Base-by-base conservation (phyloP, 2,888 invertebrate species). In the Halictus ligatus region DNA sequence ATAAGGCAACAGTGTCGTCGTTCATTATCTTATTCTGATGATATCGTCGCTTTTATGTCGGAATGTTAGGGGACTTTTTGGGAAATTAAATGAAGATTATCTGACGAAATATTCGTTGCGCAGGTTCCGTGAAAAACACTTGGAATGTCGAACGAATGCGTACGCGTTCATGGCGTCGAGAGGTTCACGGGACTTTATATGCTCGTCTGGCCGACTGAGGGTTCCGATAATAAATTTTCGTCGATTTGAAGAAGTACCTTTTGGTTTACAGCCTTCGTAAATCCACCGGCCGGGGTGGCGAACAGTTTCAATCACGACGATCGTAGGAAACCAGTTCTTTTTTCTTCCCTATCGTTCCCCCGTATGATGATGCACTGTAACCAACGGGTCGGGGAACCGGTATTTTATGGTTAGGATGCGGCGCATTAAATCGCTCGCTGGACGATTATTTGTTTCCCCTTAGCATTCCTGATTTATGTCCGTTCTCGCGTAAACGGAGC, bases 401-500 rank as follows among this genome's bases (percentile, higher is more conserved):
- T 87, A 89, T 88, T 82, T 83, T 72, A 86, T 80, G 64, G 71
- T 71, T 75, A 85, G 83, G 81, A 84, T 86, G 76, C 84, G 54
- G 46, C 71, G 64, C 60, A 87, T 83, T 79, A 82, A 85, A 71
- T 81, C 58, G 71, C 73, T 81, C 69, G 54, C 71, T 60, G 79
- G 78, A 81, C 78, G 80, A 88, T 86, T 86, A 88, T 88, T 83
- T 86, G 86, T 86, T 86, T 88, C 79, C 86, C 58, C 84, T 84
- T 78, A 40, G 71, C 58, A 80, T 74, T 40, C 73, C 69, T 76
- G 81, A 80, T 83, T 85, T 80, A 84, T 71, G 71, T 71, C 60
- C 80, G 78, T 58, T 40, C 75, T 18, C 64, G 71, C 77, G 78
- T 48, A 84, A 78, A 78, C 40, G 77, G 40, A 72, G 78, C 78